These are phyloP conservation scores for Siphonodentalium dalli DNA, from an alignment of 2,888 invertebrate species.

Conservation along the genomic window DNA sequence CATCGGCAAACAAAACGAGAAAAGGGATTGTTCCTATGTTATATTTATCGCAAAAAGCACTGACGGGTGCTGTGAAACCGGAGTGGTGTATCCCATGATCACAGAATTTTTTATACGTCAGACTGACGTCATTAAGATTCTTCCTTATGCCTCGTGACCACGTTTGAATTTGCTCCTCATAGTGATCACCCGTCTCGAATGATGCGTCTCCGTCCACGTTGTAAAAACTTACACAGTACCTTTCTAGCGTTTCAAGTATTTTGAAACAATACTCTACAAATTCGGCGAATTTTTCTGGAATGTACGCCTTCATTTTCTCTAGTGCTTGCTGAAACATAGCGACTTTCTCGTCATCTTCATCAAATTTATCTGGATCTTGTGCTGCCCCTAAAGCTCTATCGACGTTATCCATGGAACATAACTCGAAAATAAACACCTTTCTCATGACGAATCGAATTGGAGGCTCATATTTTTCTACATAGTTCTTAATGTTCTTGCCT, in stretches of 20 bases:
- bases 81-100: slow-evolving; percentile 34
- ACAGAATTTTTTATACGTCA: slow-evolving; percentile 37
- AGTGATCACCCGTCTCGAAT: slow-evolving; percentile 51
- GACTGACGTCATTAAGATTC: slow-evolving; percentile 35
- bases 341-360: slow-evolving; percentile 40
- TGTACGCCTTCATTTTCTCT: slow-evolving; percentile 41
- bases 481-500: slow-evolving; percentile 37
- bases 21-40: slow-evolving; percentile 49
- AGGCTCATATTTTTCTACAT: slow-evolving; percentile 39
- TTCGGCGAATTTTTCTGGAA: slow-evolving; percentile 43
- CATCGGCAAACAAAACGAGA: slow-evolving; percentile 53
- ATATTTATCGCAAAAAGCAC: slow-evolving; percentile 39
- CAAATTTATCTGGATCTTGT: slow-evolving; percentile 39
- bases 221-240: slow-evolving; percentile 58
- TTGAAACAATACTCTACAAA: slow-evolving; percentile 36
- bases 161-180: slow-evolving; percentile 43
- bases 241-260: slow-evolving; percentile 41
- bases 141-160: slow-evolving; percentile 37
- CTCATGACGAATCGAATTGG: slow-evolving; percentile 44
- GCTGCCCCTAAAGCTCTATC: slow-evolving; percentile 44
- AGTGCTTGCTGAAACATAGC: slow-evolving; percentile 43
- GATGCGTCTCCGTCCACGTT: slow-evolving; percentile 41
- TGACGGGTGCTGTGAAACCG: slow-evolving; percentile 38
- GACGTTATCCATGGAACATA: slow-evolving; percentile 39
- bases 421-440: slow-evolving; percentile 38